Evolutionary conservation across 2,888 invertebrate genomes (phyloP).

Genomic region (Drosophila algonquin): DNA sequence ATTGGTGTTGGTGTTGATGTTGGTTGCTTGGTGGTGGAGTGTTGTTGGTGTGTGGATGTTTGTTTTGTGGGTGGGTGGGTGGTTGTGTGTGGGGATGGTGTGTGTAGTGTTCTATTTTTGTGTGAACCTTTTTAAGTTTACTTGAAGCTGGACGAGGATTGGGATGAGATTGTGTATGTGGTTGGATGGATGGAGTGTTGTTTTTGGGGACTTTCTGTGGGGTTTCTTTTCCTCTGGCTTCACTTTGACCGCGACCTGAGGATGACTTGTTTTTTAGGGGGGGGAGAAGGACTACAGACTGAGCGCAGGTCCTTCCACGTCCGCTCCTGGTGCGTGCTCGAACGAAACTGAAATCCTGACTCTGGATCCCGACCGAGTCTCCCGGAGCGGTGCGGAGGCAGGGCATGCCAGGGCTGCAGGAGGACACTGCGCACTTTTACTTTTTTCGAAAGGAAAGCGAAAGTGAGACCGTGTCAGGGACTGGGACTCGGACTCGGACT

Average conservation of each 20-base stretch:
- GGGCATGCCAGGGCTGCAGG: constrained; percentile 61
- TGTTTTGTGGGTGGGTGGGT: constrained; percentile 15
- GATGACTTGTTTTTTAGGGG: not conserved
- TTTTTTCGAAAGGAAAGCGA: constrained; percentile 47
- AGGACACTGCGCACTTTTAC: constrained; percentile 39
- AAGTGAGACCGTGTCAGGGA: constrained; percentile 46
- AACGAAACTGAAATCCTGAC: constrained; percentile 48
- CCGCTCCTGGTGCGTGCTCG: constrained; percentile 46
- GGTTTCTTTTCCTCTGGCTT: constrained; percentile 13
- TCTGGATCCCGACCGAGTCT: constrained; percentile 29
- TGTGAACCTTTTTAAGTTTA: constrained; percentile 15
- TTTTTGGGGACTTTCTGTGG: not conserved
- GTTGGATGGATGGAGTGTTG: constrained; percentile 17
- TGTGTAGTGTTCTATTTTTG: constrained; percentile 37
- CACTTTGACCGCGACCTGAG: not conserved
- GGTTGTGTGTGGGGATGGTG: not conserved
- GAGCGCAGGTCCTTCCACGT: constrained; percentile 36
- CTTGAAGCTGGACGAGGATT: not conserved
- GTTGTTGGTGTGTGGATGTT: constrained; percentile 12
- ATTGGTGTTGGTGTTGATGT: constrained; percentile 12
- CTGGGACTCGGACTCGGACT: constrained; percentile 9
- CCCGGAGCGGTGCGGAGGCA: constrained; percentile 20
- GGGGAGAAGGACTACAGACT: not conserved
- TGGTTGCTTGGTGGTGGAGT: constrained; percentile 7
- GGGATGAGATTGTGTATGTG: constrained; percentile 18